A percentile compares a stretch with the other conserved stretches of the same genome.
Conservation (phyloP, 2,113 vertebrate species). For the Siphamia tubifer region DNA sequence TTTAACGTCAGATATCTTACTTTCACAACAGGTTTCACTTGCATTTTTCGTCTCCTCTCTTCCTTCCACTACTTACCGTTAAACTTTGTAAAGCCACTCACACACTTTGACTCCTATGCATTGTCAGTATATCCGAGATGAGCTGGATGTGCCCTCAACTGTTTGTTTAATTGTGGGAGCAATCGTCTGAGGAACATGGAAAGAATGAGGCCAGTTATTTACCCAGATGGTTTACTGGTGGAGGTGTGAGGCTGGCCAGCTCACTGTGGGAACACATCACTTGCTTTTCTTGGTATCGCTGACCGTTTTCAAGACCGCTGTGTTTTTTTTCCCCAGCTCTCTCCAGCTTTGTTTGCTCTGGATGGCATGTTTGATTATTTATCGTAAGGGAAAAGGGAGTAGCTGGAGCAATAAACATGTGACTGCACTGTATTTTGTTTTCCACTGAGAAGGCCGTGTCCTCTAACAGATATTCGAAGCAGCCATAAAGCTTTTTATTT, state of each 20-base stretch:
- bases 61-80: conserved; percentile 1
- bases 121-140: conserved; percentile 56
- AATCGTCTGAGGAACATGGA: conserved; percentile 91
- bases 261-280: conserved; percentile 90
- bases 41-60: not conserved
- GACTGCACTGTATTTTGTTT: conserved; percentile 93
- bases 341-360: conserved; percentile 93
- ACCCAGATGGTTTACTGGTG: conserved; percentile 94
- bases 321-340: conserved; percentile 83
- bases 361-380: conserved; percentile 98
- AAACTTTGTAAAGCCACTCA: not conserved
- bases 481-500: conserved; percentile 89
- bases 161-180: conserved; percentile 95
- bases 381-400: conserved; percentile 95
- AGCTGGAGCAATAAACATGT: conserved; percentile 94
- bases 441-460: conserved; percentile 91
- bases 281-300: conserved; percentile 92
- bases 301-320: conserved; percentile 88
- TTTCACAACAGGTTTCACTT: conserved; percentile 58
- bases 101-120: conserved; percentile 6
- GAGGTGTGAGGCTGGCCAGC: conserved; percentile 92
- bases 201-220: conserved; percentile 96
- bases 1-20: conserved; percentile 21
- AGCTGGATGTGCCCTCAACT: conserved; percentile 83
- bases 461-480: conserved; percentile 87